These are phyloP conservation scores for Pandemis cinnamomeana DNA, from an alignment of 2,888 invertebrate species.

Conservation along the genomic window DNA sequence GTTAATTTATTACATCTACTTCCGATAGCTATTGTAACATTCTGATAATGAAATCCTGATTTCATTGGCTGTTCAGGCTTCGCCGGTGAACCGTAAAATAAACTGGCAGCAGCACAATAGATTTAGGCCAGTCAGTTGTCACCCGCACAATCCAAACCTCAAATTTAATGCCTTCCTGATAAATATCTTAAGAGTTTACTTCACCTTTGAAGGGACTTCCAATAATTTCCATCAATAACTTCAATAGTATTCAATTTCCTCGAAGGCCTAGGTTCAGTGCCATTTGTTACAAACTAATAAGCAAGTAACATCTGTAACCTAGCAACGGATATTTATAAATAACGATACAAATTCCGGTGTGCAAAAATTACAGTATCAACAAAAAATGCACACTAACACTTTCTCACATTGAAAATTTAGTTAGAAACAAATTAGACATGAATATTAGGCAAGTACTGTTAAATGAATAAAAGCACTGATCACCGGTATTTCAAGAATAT, in stretches of 20 bases:
- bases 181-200: background rate
- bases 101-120: constrained; percentile 37
- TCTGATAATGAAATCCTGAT: constrained; percentile 35
- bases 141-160: constrained; percentile 13
- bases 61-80: constrained; percentile 27
- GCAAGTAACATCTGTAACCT: background rate
- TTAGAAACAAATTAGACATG: too few relatives aligned
- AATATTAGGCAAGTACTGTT: too few relatives aligned
- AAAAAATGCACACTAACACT: too few relatives aligned
- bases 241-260: background rate
- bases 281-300: background rate
- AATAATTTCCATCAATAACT: background rate
- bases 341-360: background rate
- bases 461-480: too few relatives aligned
- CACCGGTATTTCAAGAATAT: too few relatives aligned
- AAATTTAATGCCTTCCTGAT: background rate
- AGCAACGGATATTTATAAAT: background rate
- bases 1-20: constrained; percentile 35
- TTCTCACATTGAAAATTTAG: too few relatives aligned
- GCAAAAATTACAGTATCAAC: background rate
- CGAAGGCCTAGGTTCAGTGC: background rate
- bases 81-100: constrained; percentile 16
- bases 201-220: background rate
- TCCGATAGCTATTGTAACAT: constrained; percentile 32
- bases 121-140: constrained; percentile 14